Evolutionary conservation across 92 coral and sea anemone genomes (phyloP).

Genomic region (Siderastrea siderea): DNA sequence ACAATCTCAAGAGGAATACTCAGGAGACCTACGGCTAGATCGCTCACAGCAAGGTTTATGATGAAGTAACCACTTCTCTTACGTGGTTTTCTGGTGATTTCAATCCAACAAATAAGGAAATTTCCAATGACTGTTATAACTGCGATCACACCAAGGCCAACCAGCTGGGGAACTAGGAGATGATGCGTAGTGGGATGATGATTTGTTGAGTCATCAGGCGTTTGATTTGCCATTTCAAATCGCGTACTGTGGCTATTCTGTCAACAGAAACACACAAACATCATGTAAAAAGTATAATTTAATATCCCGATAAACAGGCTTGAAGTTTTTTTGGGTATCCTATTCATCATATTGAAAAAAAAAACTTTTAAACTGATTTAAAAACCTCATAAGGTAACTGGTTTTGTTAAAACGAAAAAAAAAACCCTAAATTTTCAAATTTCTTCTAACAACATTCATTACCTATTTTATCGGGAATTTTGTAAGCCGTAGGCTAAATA

Average conservation of each 20-base stretch:
- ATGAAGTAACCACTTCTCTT: constrained; percentile 58
- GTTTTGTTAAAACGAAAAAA: too few species aligned
- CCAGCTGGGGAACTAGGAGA: constrained; percentile 38
- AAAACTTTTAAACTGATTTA: too few species aligned
- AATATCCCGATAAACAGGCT: too few species aligned
- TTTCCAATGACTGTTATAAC: constrained; percentile 61
- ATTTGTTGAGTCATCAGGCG: neutral
- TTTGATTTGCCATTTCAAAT: neutral
- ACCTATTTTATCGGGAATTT: too few species aligned
- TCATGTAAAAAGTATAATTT: too few species aligned
- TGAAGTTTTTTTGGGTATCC: too few species aligned
- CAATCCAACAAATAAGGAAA: constrained; percentile 47
- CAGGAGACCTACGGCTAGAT: constrained; percentile 54
- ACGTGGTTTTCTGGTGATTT: constrained; percentile 26
- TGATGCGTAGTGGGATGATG: neutral
- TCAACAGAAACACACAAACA: neutral
- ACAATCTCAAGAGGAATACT: constrained; percentile 72
- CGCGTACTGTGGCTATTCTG: neutral
- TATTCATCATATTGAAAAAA: too few species aligned
- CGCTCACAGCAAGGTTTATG: constrained; percentile 66
- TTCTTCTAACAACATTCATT: too few species aligned
- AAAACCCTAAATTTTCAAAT: too few species aligned
- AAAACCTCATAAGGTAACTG: too few species aligned
- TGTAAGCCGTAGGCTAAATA: too few species aligned
- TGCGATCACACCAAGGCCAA: constrained; percentile 55